These are phyloP conservation scores for Chloroclystis v-ata DNA, from an alignment of 2,888 invertebrate species.

Conservation along the genomic window DNA sequence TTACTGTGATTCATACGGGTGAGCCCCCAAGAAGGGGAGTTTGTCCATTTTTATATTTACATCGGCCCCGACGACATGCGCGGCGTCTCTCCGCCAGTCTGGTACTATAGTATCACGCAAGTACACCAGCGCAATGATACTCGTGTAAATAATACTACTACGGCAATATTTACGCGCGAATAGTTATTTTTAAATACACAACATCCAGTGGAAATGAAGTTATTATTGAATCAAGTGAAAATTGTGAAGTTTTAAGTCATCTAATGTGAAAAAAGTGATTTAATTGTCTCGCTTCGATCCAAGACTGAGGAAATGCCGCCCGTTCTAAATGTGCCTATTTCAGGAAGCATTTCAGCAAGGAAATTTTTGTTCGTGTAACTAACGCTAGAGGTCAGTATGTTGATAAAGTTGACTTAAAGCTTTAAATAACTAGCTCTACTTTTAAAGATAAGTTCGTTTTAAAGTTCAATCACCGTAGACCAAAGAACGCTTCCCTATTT, in stretches of 20 bases:
- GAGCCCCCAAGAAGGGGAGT: conserved; percentile 74
- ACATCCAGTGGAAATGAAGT: conserved; percentile 45
- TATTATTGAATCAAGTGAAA: conserved; percentile 41
- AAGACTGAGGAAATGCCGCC: conserved; percentile 67
- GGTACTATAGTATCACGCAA: conserved; percentile 73
- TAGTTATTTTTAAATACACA: conserved; percentile 60
- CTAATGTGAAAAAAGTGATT: conserved; percentile 47
- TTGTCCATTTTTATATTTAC: conserved; percentile 77
- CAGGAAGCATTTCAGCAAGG: conserved; percentile 73
- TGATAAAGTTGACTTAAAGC: conserved; percentile 26
- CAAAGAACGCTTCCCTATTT: conserved; percentile 63
- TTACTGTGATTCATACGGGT: conserved; percentile 72
- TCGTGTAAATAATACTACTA: conserved; percentile 73
- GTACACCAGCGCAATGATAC: conserved; percentile 69
- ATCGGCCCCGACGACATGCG: conserved; percentile 76
- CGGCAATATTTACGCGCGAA: conserved; percentile 67
- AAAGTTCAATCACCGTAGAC: conserved; percentile 67
- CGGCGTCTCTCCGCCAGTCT: conserved; percentile 73
- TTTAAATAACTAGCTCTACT: conserved; percentile 1
- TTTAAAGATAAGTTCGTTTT: conserved; percentile 21
- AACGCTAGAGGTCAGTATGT: conserved; percentile 75
- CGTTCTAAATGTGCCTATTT: conserved; percentile 65
- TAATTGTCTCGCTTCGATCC: conserved; percentile 69
- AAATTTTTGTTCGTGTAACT: conserved; percentile 72
- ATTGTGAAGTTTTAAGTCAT: conserved; percentile 53